A percentile compares a stretch with the other conserved stretches of the same genome.
Conservation (phyloP, 1,140 invertebrate species). For the Drosophila littoralis region DNA sequence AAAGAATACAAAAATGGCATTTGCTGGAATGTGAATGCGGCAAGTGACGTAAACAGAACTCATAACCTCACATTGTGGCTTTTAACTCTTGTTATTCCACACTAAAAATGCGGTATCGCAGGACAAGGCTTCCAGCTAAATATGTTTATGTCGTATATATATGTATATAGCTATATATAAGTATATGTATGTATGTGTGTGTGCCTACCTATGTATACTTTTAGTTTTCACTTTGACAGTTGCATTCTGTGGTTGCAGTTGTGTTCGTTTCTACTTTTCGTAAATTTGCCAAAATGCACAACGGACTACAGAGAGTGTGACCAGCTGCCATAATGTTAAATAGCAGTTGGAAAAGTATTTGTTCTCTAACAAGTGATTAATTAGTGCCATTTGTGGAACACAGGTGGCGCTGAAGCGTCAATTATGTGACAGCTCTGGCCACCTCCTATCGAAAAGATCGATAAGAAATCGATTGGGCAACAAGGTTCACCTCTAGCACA, state of each 20-base stretch:
- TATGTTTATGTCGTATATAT: neutral
- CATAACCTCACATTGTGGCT: conserved; percentile 56
- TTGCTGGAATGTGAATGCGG: neutral
- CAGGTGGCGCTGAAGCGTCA: neutral
- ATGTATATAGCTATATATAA: neutral
- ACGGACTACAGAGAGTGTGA: neutral
- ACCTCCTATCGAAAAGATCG: neutral
- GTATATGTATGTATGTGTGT: neutral
- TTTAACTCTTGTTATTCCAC: conserved; percentile 42
- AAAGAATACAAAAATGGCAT: conserved; percentile 9
- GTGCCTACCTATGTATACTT: neutral
- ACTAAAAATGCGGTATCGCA: conserved; percentile 22
- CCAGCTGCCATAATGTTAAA: neutral
- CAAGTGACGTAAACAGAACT: conserved; percentile 19
- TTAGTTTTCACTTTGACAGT: conserved; percentile 16
- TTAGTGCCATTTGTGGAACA: neutral
- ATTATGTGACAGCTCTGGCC: neutral
- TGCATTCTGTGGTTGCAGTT: conserved; percentile 15
- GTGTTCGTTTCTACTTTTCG: conserved; percentile 3
- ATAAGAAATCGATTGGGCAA: neutral
- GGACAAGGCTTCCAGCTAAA: conserved; percentile 1
- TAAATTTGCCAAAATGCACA: conserved; percentile 6
- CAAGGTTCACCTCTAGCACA: too few species aligned
- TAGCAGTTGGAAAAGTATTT: neutral
- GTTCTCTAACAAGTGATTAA: too few species aligned